Evolutionary conservation across 2,113 vertebrate species (phyloP).

Genomic region (Australoheros scitulus): DNA sequence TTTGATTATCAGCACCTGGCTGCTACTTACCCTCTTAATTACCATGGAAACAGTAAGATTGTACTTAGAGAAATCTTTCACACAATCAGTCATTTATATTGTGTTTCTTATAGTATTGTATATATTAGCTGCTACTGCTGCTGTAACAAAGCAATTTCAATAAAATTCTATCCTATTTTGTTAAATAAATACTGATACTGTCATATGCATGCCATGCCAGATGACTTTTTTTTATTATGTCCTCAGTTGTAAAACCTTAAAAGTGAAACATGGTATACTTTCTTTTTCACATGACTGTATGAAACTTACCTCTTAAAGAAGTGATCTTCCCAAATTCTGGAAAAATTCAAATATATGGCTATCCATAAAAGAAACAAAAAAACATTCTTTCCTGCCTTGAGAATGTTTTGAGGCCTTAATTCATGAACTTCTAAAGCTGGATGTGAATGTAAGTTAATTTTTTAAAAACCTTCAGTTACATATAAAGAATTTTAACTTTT

Average conservation of each 20-base stretch:
- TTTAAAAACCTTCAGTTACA: too few species aligned
- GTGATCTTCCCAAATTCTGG: too few species aligned
- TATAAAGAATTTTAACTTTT: not conserved
- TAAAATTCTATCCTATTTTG: not conserved
- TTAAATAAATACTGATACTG: not conserved
- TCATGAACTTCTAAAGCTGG: too few species aligned
- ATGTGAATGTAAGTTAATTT: too few species aligned
- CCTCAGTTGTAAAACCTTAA: not conserved
- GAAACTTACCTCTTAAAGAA: not conserved
- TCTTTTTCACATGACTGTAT: accelerated
- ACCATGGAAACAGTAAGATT: not conserved
- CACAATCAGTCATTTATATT: not conserved
- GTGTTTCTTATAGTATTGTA: too few species aligned
- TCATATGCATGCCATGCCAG: not conserved
- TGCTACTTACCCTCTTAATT: not conserved
- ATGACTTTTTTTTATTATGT: accelerated
- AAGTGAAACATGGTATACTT: not conserved
- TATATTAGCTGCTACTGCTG: too few species aligned
- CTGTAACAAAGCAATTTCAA: too few species aligned
- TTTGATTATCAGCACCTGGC: constrained; percentile 1
- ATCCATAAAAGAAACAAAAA: too few species aligned
- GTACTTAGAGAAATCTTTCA: not conserved
- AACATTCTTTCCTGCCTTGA: too few species aligned
- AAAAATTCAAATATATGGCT: too few species aligned
- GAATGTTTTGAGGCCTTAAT: too few species aligned